phyloP scores from a whole-genome alignment of 1,140 invertebrate species.

The Drosophila leontia region DNA sequence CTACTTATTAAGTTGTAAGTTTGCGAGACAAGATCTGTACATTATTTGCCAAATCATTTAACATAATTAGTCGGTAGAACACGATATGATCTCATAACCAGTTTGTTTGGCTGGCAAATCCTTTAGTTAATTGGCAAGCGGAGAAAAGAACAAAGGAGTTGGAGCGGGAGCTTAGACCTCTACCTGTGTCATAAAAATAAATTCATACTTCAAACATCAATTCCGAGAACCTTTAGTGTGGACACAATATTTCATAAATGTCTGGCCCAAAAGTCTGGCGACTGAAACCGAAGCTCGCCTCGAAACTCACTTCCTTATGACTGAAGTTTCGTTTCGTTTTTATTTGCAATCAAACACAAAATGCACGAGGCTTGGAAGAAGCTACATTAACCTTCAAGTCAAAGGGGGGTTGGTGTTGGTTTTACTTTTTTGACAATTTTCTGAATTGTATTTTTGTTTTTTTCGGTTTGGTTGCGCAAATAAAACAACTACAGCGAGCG shows the following conservation, averaged over 20 bases:
- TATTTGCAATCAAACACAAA: conserved; percentile 77
- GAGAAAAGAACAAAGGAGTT: conserved; percentile 32
- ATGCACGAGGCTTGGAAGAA: conserved; percentile 57
- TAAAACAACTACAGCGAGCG: conserved; percentile 51
- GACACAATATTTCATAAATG: conserved; percentile 61
- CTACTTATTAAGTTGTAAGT: conserved; percentile 19
- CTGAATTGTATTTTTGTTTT: conserved; percentile 38
- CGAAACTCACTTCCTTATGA: conserved; percentile 24
- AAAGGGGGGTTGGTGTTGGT: conserved; percentile 18
- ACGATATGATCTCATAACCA: conserved; percentile 46
- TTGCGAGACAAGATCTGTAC: neutral
- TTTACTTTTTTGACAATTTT: conserved; percentile 72
- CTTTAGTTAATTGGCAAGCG: conserved; percentile 57
- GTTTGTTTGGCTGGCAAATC: conserved; percentile 39
- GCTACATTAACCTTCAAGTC: conserved; percentile 79
- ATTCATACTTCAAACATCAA: conserved; percentile 66
- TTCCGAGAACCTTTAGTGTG: conserved; percentile 49
- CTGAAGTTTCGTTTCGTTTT: conserved; percentile 38
- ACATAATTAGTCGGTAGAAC: conserved; percentile 45
- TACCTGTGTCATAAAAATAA: conserved; percentile 44
- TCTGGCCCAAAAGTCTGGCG: conserved; percentile 37
- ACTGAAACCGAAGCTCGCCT: conserved; percentile 20
- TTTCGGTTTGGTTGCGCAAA: conserved; percentile 66
- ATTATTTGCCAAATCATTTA: conserved; percentile 62
- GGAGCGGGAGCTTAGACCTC: neutral